Conservation (phyloP, 2,113 vertebrate species). For the Pipra filicauda region DNA sequence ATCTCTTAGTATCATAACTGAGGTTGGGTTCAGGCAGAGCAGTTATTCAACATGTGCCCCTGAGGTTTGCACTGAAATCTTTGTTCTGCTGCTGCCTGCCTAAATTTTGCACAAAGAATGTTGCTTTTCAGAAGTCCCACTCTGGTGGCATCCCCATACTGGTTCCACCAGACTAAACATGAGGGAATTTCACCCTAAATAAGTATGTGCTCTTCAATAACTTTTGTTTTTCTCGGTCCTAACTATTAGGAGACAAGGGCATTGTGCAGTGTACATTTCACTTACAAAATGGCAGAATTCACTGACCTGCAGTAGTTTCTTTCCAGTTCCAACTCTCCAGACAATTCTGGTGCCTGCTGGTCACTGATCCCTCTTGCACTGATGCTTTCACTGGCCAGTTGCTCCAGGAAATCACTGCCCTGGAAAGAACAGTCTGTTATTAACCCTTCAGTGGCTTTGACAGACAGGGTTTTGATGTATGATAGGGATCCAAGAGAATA, state of each 20-base stretch:
- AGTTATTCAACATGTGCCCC: not conserved
- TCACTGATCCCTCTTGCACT: not conserved
- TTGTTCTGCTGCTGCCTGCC: not conserved
- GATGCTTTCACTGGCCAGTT: not conserved
- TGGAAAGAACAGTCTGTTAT: not conserved
- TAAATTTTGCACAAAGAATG: not conserved
- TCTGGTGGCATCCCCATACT: not conserved
- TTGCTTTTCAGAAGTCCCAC: not conserved
- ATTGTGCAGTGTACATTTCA: not conserved
- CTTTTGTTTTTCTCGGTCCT: not conserved
- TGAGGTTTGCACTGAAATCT: not conserved
- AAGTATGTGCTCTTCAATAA: rapidly evolving
- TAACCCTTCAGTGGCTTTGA: not conserved
- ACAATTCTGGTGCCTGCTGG: not conserved
- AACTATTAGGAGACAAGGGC: not conserved
- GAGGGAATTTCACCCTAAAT: not conserved
- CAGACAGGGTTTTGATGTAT: not conserved
- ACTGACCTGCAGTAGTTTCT: not conserved
- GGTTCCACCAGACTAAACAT: not conserved
- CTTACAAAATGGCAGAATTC: not conserved
- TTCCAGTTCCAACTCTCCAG: not conserved
- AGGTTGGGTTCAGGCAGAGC: not conserved
- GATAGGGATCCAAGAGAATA: not conserved
- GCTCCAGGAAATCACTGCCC: not conserved
- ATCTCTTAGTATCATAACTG: not conserved